phyloP scores from a whole-genome alignment of 2,113 vertebrate genomes.

The Pseudopodoces humilis region DNA sequence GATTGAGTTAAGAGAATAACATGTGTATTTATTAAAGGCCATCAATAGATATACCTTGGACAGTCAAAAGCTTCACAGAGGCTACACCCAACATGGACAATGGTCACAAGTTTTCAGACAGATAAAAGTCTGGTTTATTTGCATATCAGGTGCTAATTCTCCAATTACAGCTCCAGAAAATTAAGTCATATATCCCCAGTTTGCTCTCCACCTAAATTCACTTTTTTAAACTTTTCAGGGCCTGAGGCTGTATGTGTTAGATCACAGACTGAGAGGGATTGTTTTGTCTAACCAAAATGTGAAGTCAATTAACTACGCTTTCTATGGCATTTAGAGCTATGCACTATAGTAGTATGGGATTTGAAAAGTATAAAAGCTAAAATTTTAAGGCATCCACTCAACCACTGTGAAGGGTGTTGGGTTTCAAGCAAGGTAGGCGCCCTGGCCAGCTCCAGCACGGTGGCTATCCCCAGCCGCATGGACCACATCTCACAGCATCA shows the following conservation, averaged over 20 bases:
- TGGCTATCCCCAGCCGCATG: no score
- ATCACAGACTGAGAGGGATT: background rate
- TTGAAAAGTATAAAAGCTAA: background rate
- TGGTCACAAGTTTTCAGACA: background rate
- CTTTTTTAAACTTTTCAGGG: background rate
- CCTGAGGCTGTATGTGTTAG: background rate
- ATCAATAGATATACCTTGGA: background rate
- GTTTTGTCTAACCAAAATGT: background rate
- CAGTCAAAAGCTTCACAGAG: background rate
- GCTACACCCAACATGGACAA: fast-evolving
- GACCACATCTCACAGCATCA: no score
- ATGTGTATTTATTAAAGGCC: background rate
- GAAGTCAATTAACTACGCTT: background rate
- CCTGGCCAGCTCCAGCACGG: no score
- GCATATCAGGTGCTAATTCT: background rate
- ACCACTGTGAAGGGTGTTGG: background rate
- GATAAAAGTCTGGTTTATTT: background rate
- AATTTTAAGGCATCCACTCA: background rate
- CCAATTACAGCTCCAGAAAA: background rate
- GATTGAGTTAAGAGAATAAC: background rate
- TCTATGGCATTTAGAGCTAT: no score
- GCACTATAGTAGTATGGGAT: background rate
- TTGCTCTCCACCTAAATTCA: background rate
- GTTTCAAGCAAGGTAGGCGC: no score
- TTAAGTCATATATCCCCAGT: background rate